A percentile compares a stretch with the other conserved stretches of the same genome.
These are phyloP conservation scores for Tachysurus fulvidraco DNA, from an alignment of 2,113 vertebrate species.

Conservation along the genomic window DNA sequence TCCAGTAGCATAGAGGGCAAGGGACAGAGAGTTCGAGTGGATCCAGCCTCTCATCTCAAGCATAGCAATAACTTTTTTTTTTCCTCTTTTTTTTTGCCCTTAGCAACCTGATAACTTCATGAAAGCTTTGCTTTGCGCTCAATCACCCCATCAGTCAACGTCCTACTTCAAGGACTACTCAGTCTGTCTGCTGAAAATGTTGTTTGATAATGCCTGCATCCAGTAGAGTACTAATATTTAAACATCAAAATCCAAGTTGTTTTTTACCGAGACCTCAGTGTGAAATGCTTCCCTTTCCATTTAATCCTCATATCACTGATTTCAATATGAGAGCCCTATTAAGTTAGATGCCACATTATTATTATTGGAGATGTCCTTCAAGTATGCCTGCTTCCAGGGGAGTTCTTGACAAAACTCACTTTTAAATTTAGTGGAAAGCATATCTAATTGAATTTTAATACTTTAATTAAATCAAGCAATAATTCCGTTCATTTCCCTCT, in stretches of 20 bases:
- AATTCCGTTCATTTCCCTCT: conserved; percentile 77
- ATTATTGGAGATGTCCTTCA: conserved; percentile 58
- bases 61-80: conserved; percentile 36
- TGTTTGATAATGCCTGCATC: conserved; percentile 31
- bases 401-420: conserved; percentile 72
- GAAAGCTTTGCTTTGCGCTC: conserved; percentile 18
- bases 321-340: conserved; percentile 60
- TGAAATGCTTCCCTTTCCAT: conserved; percentile 35
- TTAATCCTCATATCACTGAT: conserved; percentile 44
- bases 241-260: background rate
- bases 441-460: conserved; percentile 82
- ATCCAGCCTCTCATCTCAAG: conserved; percentile 31
- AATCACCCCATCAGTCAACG: background rate
- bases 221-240: background rate
- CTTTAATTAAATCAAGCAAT: conserved; percentile 80
- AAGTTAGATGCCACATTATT: conserved; percentile 63
- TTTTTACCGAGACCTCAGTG: conserved; percentile 34
- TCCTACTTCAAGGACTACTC: conserved; percentile 29
- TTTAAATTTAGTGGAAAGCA: conserved; percentile 73
- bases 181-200: conserved; percentile 21
- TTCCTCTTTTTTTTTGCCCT: background rate
- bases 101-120: conserved; percentile 21
- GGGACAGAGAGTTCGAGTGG: conserved; percentile 24
- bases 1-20: conserved; percentile 38
- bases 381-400: conserved; percentile 66